phyloP scores from a whole-genome alignment of 1,140 invertebrate genomes.

The Luehdorfia chinensis region DNA sequence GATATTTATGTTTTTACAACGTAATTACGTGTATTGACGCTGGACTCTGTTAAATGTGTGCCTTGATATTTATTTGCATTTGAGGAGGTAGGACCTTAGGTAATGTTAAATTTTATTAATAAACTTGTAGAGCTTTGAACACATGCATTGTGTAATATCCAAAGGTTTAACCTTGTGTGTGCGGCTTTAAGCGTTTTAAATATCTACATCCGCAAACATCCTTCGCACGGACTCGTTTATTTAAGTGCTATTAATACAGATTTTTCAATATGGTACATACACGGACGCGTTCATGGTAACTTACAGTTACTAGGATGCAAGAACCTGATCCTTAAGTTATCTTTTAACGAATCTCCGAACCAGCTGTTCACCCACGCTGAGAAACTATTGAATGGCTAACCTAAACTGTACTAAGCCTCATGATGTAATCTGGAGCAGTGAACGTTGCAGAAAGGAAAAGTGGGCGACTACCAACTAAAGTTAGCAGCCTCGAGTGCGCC shows the following conservation, averaged over 20 bases:
- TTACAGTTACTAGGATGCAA: conserved; percentile 1
- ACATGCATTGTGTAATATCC: too few relatives aligned
- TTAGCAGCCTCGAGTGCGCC: conserved; percentile 61
- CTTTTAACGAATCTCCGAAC: conserved; percentile 4
- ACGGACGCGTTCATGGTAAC: not conserved
- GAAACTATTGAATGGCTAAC: conserved; percentile 7
- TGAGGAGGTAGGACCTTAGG: too few relatives aligned
- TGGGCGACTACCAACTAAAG: conserved; percentile 60
- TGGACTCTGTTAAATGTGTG: too few relatives aligned
- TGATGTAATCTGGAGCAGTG: conserved; percentile 73
- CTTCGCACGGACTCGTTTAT: conserved; percentile 5
- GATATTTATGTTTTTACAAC: too few relatives aligned
- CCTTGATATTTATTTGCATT: too few relatives aligned
- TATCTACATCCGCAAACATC: too few relatives aligned
- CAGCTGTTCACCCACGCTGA: conserved; percentile 8
- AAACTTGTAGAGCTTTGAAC: too few relatives aligned
- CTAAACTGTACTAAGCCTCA: conserved; percentile 16
- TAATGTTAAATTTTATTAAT: too few relatives aligned
- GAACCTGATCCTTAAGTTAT: conserved; percentile 2
- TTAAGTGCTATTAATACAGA: not conserved
- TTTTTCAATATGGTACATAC: conserved; percentile 8
- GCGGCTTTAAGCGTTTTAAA: too few relatives aligned
- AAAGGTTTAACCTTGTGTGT: too few relatives aligned
- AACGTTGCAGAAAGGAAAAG: conserved; percentile 71
- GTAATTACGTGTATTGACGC: too few relatives aligned